Evolutionary conservation across 1,140 invertebrate genomes (phyloP), one percentile per base, ranked within the genome.

Genomic region (Araneus ventricosus): DNA sequence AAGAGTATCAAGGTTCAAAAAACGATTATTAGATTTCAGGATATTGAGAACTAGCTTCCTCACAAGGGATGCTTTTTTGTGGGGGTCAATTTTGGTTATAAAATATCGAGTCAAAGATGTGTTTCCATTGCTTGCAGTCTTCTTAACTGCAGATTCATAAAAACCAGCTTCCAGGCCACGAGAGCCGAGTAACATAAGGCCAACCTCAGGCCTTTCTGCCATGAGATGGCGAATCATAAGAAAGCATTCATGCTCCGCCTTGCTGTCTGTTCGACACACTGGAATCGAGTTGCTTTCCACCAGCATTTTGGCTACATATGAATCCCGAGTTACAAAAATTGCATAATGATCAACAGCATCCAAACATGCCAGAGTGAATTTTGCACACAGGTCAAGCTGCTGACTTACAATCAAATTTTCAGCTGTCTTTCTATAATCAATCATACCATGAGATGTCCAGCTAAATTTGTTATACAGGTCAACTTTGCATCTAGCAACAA

Each of bases 81-180:
- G 30, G 22, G 70, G 70, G 4, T 37, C 20, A 75, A 75, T 14
- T 37, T 75, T 37, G 27, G 70, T 37, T 22, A 75, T 22, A 37
- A 75, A 75, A 37, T 37, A 37, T 34, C 70, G 70, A 75, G 70
- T 30, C 17, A 34, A 75, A 75, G 70, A 30, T 75, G 70, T 75
- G 37, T 75, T 75, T 20, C 70, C 70, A 75, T 34, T 75, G 30
- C 5, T 34, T 34, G 34, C 20, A 75, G 4, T 17, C 4, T 4
- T 75, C 30, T 24, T 27, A 17, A 75, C 17, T 22, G 17, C 70
- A 34, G 10, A 14, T 14, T 52, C 45, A 52, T 52, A 52, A 17
- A 52, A 52, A 17, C 0, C 8, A 0, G 45, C 10, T 52, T 17
- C 45, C 4, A 52, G 17, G 45, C 10, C 0, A 52, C 7, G 10